A percentile compares a stretch with the other conserved stretches of the same genome.
Conservation (phyloP, 2,113 vertebrate species). For the Eptesicus fuscus region DNA sequence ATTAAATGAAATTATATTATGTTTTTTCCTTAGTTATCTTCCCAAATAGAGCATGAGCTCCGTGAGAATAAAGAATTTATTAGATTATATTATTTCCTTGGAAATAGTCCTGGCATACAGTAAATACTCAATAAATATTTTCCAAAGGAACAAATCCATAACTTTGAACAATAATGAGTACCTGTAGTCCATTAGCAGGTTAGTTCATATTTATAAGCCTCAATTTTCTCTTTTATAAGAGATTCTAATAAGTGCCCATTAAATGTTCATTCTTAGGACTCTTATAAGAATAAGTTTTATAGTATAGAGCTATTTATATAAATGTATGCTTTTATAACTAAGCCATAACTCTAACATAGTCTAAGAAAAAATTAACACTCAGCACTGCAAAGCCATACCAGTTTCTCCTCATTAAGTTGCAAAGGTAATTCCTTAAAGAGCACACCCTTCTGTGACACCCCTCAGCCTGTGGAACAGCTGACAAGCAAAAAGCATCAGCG, state of each 20-base stretch:
- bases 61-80: not conserved
- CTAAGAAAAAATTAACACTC: conserved; percentile 24
- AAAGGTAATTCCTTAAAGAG: not conserved
- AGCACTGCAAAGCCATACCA: not conserved
- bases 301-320: not conserved
- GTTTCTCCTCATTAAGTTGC: not conserved
- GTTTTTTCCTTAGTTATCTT: not conserved
- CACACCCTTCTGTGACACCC: not conserved
- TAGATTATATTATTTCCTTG: not conserved
- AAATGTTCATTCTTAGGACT: not conserved
- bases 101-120: not conserved
- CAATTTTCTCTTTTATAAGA: not conserved
- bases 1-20: not conserved
- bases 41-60: not conserved
- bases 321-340: not conserved
- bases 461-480: not conserved
- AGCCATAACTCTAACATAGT: not conserved
- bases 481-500: not conserved
- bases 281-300: not conserved
- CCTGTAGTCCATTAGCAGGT: not conserved
- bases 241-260: not conserved
- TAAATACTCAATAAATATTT: not conserved
- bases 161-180: not conserved
- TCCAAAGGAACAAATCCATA: not conserved
- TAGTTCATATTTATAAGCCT: not conserved